Evolutionary conservation across 2,888 invertebrate genomes (phyloP), one percentile per base, ranked within the genome.

Genomic region (Cantharis rustica): DNA sequence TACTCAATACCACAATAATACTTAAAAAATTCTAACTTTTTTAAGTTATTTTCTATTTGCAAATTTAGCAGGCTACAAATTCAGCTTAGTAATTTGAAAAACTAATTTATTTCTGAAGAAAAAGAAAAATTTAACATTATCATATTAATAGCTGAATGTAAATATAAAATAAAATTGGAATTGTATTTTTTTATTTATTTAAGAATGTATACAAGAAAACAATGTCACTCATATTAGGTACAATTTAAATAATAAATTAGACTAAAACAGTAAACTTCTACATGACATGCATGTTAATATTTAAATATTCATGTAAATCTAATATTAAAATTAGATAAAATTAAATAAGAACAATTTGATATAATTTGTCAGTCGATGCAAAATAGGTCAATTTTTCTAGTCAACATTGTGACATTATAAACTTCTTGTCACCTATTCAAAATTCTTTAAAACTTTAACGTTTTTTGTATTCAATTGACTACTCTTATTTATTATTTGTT

Each of bases 121-220:
- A 23, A 23, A 7, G 23, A 1, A 23, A 17, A 23, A 9, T 23
- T 23, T 7, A 1, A 23, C 9, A 9, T 23, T 9, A 23, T 23
- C 9, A 23, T 23, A 20, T 7, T 20, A 20, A 20, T 20, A 23
- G 20, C 4, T 23, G 1, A 9, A 23, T 23, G 9, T 23, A 23
- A 23, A 23, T 23, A 23, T 23, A 23, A 23, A 23, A 23, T 1
- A 47, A 47, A 47, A 47, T 47, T 47, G 47, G 47, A 47, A 47
- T 47, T 47, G 47, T 47, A 47, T 47, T 47, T 47, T 47, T 47
- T 47, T 47, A 47, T 47, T 47, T 47, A 47, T n/a, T 66, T 66
- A 66, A 66, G 64, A 66, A 66, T 66, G 64, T 66, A 66, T 66
- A 66, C 64, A 66, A 66, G 64, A 66, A 66, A 66, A 66, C 64